Conservation (phyloP, 92 coral and sea anemone species). For the Heliopora coerulea region DNA sequence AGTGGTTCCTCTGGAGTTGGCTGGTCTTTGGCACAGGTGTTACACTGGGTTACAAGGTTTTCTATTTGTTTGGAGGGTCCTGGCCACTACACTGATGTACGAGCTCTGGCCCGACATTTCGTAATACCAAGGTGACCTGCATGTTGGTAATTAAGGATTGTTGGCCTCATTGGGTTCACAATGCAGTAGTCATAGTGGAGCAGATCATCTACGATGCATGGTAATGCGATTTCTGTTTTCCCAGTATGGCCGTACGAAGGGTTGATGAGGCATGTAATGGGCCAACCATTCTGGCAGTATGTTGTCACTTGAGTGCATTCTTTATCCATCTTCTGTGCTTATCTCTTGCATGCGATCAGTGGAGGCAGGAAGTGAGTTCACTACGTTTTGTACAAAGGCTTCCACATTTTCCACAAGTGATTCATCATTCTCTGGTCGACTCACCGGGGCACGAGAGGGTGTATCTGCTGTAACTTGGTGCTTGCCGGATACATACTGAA, state of each 20-base stretch:
- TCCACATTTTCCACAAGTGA: slow-evolving; percentile 49
- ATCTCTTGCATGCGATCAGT: slow-evolving; percentile 54
- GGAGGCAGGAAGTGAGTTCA: slow-evolving; percentile 42
- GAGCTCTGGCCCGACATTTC: slow-evolving; percentile 61
- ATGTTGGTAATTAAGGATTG: slow-evolving; percentile 55
- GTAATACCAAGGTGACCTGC: slow-evolving; percentile 63
- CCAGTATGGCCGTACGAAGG: slow-evolving; percentile 50
- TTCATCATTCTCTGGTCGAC: slow-evolving; percentile 22
- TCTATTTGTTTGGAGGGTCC: slow-evolving; percentile 37
- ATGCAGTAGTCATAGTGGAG: slow-evolving; percentile 58
- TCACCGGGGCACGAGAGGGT: no score
- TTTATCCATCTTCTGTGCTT: slow-evolving; percentile 58
- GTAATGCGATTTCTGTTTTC: slow-evolving; percentile 50
- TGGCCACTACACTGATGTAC: slow-evolving; percentile 60
- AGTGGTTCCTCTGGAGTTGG: slow-evolving; percentile 60
- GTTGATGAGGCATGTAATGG: slow-evolving; percentile 28
- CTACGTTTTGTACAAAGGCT: slow-evolving; percentile 29
- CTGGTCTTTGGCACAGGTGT: slow-evolving; percentile 54
- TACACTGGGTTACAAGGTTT: slow-evolving; percentile 45
- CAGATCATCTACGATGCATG: slow-evolving; percentile 55
- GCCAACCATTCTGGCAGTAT: slow-evolving; percentile 56
- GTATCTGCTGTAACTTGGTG: no score
- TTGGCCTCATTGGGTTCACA: slow-evolving; percentile 60
- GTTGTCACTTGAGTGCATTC: slow-evolving; percentile 42
- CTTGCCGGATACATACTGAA: no score